phyloP scores from a whole-genome alignment of 2,888 invertebrate genomes.

The Folsomia candida region DNA sequence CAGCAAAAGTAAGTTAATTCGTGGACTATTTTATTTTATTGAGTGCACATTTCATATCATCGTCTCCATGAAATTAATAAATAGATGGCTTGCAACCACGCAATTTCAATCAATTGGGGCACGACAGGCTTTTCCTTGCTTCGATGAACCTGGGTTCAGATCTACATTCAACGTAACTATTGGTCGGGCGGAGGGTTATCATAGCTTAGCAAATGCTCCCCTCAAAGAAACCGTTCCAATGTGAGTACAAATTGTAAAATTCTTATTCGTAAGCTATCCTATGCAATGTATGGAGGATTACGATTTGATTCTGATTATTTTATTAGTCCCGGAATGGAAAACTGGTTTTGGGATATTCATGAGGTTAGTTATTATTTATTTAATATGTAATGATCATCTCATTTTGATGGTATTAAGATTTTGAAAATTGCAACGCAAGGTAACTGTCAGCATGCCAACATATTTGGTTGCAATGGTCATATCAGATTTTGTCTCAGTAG shows the following conservation, averaged over 20 bases:
- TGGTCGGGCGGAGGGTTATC: constrained; percentile 23
- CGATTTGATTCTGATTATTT: not conserved
- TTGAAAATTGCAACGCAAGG: not conserved
- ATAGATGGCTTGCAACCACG: constrained; percentile 30
- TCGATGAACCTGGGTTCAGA: constrained; percentile 39
- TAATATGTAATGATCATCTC: not conserved
- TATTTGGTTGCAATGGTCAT: constrained; percentile 41
- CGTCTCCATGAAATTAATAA: no score
- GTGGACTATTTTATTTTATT: no score
- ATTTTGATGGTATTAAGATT: constrained; percentile 12
- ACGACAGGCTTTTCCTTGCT: constrained; percentile 39
- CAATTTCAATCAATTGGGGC: constrained; percentile 39
- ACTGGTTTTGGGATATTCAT: constrained; percentile 37
- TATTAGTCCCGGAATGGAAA: constrained; percentile 19
- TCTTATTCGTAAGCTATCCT: no score
- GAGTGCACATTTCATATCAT: no score
- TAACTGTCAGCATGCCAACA: constrained; percentile 30
- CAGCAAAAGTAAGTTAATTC: not conserved
- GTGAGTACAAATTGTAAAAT: not conserved
- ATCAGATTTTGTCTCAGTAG: constrained; percentile 28
- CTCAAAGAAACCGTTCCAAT: not conserved
- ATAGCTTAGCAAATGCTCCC: constrained; percentile 14
- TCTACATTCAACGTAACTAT: constrained; percentile 38
- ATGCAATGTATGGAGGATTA: constrained; percentile 4
- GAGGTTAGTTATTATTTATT: not conserved